Percentiles rank a stretch among this genome's conserved stretches.
Evolutionary conservation across 2,797 vertebrate genomes (phyloP).

Genomic region (Sebastes baramenuke): DNA sequence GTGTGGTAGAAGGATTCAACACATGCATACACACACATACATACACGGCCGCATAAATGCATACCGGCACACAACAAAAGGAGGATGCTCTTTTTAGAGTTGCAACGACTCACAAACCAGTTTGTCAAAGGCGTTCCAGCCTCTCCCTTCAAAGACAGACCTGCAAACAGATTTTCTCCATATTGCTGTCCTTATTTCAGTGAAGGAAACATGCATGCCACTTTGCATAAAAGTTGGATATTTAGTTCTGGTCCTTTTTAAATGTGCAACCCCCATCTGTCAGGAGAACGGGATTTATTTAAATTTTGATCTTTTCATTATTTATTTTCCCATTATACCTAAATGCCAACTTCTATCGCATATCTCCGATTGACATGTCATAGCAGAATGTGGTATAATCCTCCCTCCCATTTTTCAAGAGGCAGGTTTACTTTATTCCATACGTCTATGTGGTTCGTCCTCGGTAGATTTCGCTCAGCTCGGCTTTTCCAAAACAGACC

Average conservation of each 20-base stretch:
- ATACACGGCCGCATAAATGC: conserved; percentile 27
- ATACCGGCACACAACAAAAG: conserved; percentile 53
- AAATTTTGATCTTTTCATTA: background rate
- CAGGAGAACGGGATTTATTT: background rate
- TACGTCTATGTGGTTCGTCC: background rate
- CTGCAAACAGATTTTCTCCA: conserved; percentile 25
- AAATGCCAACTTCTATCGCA: background rate
- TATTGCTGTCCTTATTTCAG: background rate
- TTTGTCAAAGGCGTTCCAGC: conserved; percentile 43
- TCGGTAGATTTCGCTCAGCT: background rate
- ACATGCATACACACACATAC: conserved; percentile 16
- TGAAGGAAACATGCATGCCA: background rate
- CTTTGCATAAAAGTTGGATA: conserved; percentile 1
- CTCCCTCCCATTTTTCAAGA: background rate
- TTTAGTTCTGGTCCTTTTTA: background rate
- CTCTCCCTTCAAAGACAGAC: conserved; percentile 61
- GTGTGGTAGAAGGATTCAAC: conserved; percentile 63
- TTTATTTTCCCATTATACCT: background rate
- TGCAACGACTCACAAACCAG: conserved; percentile 38
- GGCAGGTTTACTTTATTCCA: background rate
- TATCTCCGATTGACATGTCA: background rate
- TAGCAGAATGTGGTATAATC: background rate
- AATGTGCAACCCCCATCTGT: background rate
- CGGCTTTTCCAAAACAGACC: background rate
- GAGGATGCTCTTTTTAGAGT: conserved; percentile 41